Evolutionary conservation across 2,113 vertebrate genomes (phyloP).

Genomic region (Nerophis lumbriciformis): DNA sequence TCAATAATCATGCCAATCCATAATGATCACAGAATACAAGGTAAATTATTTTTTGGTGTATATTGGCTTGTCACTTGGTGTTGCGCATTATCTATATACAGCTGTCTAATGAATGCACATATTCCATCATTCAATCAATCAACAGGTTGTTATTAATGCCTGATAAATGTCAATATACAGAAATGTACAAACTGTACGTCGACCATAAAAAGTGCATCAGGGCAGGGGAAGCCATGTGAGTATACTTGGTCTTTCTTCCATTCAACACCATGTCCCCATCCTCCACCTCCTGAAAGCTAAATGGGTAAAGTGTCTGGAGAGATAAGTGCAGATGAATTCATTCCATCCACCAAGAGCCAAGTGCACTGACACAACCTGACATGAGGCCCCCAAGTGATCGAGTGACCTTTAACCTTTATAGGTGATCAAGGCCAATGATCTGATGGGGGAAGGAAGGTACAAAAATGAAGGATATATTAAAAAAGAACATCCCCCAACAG

Average conservation of each 20-base stretch:
- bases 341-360: constrained; percentile 38
- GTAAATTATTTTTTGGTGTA: no score
- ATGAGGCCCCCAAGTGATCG: constrained; percentile 30
- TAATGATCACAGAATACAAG: no score
- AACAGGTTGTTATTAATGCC: constrained; percentile 6
- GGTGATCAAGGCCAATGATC: constrained; percentile 47
- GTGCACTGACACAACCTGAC: constrained; percentile 49
- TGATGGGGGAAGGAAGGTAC: constrained; percentile 6
- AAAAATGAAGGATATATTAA: background rate
- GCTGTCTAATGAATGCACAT: no score
- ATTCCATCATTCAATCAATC: background rate
- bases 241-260: background rate
- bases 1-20: no score
- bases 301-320: constrained; percentile 42
- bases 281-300: constrained; percentile 29
- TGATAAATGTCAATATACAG: background rate
- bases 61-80: no score
- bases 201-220: background rate
- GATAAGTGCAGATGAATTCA: constrained; percentile 40
- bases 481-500: no score
- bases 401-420: constrained; percentile 51
- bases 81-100: no score
- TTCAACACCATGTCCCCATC: constrained; percentile 16
- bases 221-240: background rate
- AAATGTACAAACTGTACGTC: background rate